Conservation (phyloP, 2,888 invertebrate species). For the Cremastobaeus sp. region DNA sequence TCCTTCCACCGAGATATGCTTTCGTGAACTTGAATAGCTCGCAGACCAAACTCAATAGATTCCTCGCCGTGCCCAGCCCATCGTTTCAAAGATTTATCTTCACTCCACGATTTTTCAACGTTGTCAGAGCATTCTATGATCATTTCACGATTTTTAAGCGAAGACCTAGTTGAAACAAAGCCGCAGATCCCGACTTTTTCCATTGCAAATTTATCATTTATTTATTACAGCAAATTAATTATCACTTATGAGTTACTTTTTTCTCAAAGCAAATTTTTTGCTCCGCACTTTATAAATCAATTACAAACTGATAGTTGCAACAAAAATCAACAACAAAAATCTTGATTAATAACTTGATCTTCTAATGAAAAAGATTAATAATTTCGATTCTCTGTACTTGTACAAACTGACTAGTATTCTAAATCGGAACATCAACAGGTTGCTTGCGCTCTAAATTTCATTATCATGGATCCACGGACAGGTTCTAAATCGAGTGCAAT, state of each 20-base stretch:
- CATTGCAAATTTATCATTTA: too few species aligned
- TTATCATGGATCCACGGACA: neutral
- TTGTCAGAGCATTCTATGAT: constrained; percentile 41
- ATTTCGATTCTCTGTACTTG: constrained; percentile 6
- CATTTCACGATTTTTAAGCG: constrained; percentile 29
- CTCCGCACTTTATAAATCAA: too few species aligned
- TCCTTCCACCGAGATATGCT: constrained; percentile 69
- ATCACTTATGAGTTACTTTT: too few species aligned
- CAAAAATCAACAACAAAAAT: constrained; percentile 18
- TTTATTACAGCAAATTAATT: too few species aligned
- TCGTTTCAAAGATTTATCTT: constrained; percentile 71
- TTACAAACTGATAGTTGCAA: constrained; percentile 16
- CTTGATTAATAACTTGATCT: too few species aligned
- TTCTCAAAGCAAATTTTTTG: too few species aligned
- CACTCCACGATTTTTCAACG: constrained; percentile 42
- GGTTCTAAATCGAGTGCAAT: too few species aligned
- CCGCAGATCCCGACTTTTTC: neutral
- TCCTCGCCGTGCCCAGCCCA: constrained; percentile 67
- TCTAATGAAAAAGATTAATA: too few species aligned
- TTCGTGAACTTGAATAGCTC: constrained; percentile 75
- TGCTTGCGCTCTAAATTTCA: constrained; percentile 10
- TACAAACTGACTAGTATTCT: constrained; percentile 13
- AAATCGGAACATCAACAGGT: constrained; percentile 34
- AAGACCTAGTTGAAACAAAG: neutral
- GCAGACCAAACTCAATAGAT: constrained; percentile 67